Evolutionary conservation across 2,797 vertebrate genomes (phyloP), one percentile per base, ranked within the genome.

Genomic region (Oryzias sinensis): DNA sequence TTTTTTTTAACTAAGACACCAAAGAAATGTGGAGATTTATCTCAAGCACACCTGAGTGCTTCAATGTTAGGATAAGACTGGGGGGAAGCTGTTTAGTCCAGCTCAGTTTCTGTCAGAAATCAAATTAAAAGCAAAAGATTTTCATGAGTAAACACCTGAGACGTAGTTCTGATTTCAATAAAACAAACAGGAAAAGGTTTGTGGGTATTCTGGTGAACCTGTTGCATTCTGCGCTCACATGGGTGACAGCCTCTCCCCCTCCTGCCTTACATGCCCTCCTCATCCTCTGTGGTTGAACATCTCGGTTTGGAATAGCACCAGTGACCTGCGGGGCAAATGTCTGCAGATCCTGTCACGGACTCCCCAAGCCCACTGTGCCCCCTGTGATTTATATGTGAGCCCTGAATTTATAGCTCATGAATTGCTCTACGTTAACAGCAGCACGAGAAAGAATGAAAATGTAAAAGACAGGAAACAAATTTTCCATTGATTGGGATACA

Each of bases 391-490:
- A 91, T 84, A 81, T 83, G 87, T 88, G 73, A 88, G 76, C 62
- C 76, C 72, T 82, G 78, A 90, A 90, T 90, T 88, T 90, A 89
- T 80, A 82, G 72, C 86, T 88, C 86, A 88, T 86, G 84, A 89
- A 91, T 88, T 86, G 64, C 71, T 83, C 72, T 82, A 74, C 47
- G 77, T 88, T 87, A 88, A 87, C 83, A 83, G 74, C 65, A 60
- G 63, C 66, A 69, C 37, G 13, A 17, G 54, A 60, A 42, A 65
- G 63, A 49, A 65, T 14, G 49, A 59, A 77, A 46, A 64, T 62
- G 15, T n/a, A 13, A n/a, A 50, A 47, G 27, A 45, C 48, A 33
- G 43, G 49, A 43, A 61, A 20, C 37, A 50, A 60, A 48, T 22
- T 14, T 46, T 17, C 5, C 14, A 3, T 22, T 51, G 8, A 20